phyloP scores from a whole-genome alignment of 2,888 invertebrate genomes.

The Hemaris fuciformis region DNA sequence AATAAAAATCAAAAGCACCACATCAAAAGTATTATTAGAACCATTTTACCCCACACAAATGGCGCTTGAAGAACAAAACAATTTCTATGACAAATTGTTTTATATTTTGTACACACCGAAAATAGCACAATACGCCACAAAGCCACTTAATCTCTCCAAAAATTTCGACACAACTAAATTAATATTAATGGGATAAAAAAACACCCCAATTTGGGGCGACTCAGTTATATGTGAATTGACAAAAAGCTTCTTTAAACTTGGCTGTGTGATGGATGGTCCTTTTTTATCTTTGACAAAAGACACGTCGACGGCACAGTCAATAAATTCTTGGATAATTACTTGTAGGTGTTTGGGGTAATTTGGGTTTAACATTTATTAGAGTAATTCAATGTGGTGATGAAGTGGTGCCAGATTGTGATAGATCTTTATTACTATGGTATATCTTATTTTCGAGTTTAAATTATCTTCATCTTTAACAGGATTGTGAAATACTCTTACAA shows the following conservation, averaged over 20 bases:
- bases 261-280: conserved; percentile 62
- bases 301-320: conserved; percentile 50
- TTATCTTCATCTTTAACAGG: too few relatives aligned
- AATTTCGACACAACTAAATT: conserved; percentile 57
- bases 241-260: conserved; percentile 50
- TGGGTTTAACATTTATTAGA: conserved; percentile 63
- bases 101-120: conserved; percentile 45
- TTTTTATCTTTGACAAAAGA: conserved; percentile 36
- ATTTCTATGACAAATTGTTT: conserved; percentile 58
- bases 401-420: neutral
- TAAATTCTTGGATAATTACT: conserved; percentile 75
- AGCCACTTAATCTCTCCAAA: conserved; percentile 56
- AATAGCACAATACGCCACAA: conserved; percentile 49
- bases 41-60: neutral
- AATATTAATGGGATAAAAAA: conserved; percentile 50
- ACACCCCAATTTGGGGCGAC: conserved; percentile 41
- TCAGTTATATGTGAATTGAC: conserved; percentile 26
- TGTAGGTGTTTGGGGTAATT: conserved; percentile 70
- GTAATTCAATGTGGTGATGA: conserved; percentile 17
- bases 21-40: neutral
- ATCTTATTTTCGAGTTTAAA: too few relatives aligned
- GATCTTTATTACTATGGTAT: neutral
- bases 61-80: conserved; percentile 33
- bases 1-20: conserved; percentile 11
- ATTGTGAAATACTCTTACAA: too few relatives aligned